Conservation (phyloP, 2,888 invertebrate species). For the Phania funesta region DNA sequence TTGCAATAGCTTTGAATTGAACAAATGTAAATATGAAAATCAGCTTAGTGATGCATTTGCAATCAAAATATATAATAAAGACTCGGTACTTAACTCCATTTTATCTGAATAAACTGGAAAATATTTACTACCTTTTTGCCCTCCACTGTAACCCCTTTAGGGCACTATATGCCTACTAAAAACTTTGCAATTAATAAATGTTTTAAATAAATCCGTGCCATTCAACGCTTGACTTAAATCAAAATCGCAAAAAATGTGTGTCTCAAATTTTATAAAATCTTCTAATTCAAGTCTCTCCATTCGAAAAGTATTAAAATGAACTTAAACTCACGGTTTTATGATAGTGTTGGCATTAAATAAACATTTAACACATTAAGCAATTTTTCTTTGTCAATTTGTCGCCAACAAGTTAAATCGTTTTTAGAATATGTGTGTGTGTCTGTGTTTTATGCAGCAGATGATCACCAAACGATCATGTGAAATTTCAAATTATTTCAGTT, state of each 20-base stretch:
- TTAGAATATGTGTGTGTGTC: constrained; percentile 25
- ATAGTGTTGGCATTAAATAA: constrained; percentile 63
- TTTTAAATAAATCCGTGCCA: constrained; percentile 61
- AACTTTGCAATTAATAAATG: constrained; percentile 30
- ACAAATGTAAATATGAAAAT: too few species aligned
- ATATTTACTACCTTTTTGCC: background rate
- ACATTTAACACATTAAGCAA: constrained; percentile 77
- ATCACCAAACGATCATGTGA: constrained; percentile 53
- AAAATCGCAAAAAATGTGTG: constrained; percentile 70
- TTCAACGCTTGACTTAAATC: constrained; percentile 75
- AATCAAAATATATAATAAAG: too few species aligned
- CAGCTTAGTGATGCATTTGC: too few species aligned
- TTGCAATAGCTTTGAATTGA: too few species aligned
- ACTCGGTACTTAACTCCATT: too few species aligned
- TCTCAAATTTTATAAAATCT: constrained; percentile 25
- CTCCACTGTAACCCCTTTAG: background rate
- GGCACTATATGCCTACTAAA: background rate
- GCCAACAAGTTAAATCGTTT: constrained; percentile 45
- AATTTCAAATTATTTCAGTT: constrained; percentile 13
- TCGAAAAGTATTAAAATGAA: constrained; percentile 38
- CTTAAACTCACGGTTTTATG: constrained; percentile 60
- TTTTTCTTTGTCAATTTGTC: constrained; percentile 70
- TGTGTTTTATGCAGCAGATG: constrained; percentile 25
- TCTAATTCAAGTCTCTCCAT: background rate
- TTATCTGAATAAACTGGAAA: too few species aligned